Evolutionary conservation across 2,888 invertebrate species (phyloP).

Genomic region (Tetramorium bicarinatum): DNA sequence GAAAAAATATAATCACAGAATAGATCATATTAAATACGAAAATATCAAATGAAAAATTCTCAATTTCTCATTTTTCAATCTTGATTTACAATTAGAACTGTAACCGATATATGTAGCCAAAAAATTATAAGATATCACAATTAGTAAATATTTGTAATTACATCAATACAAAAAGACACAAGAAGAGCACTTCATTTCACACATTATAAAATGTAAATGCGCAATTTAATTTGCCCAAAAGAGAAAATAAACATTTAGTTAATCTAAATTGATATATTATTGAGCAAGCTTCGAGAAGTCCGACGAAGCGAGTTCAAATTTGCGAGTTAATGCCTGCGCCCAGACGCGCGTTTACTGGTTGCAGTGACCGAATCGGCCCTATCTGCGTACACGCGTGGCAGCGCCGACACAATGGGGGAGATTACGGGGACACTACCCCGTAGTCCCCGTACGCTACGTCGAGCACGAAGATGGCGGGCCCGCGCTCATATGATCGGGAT

Average conservation of each 20-base stretch:
- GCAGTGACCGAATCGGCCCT: constrained; percentile 69
- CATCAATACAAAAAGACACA: background rate
- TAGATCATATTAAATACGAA: too few relatives aligned
- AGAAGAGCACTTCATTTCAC: background rate
- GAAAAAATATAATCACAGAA: background rate
- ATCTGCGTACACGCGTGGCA: constrained; percentile 78
- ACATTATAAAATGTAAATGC: background rate
- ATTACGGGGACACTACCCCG: constrained; percentile 74
- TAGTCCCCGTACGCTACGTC: constrained; percentile 75
- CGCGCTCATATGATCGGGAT: constrained; percentile 52
- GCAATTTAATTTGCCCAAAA: background rate
- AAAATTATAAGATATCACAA: background rate
- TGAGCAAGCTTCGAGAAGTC: constrained; percentile 29
- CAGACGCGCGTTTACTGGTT: constrained; percentile 56
- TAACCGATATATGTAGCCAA: background rate
- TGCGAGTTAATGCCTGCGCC: constrained; percentile 31
- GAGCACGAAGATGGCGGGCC: constrained; percentile 76
- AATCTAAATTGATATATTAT: background rate
- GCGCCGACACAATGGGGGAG: constrained; percentile 77
- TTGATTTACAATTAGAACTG: too few relatives aligned
- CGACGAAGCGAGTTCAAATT: constrained; percentile 14
- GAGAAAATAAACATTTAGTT: background rate
- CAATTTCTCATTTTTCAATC: too few relatives aligned
- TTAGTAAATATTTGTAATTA: background rate
- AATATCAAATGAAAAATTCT: too few relatives aligned